These are phyloP conservation scores for Drosophila malerkotliana DNA, from an alignment of 1,140 invertebrate genomes.

Conservation along the genomic window DNA sequence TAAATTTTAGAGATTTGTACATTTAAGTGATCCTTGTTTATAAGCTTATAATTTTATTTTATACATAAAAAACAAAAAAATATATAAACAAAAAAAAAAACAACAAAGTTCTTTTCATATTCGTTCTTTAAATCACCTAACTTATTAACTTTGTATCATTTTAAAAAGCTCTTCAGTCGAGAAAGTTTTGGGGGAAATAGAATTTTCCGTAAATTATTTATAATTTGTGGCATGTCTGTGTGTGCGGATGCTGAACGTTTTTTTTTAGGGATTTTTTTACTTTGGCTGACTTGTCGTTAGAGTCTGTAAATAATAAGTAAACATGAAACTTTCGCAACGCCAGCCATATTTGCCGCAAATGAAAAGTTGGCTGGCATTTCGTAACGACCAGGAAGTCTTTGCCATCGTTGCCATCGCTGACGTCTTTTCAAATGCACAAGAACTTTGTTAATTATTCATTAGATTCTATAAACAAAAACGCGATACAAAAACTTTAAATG, in stretches of 20 bases:
- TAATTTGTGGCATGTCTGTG: constrained; percentile 42
- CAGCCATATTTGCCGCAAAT: constrained; percentile 80
- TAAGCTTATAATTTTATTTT: constrained; percentile 84
- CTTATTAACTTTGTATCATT: constrained; percentile 7
- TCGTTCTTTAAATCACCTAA: constrained; percentile 13
- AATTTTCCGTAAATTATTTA: constrained; percentile 67
- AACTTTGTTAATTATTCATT: constrained; percentile 83
- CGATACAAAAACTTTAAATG: constrained; percentile 83
- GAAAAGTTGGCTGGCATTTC: constrained; percentile 73
- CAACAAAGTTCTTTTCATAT: constrained; percentile 16
- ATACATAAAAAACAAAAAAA: constrained; percentile 75
- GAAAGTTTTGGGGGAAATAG: constrained; percentile 46
- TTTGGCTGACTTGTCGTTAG: constrained; percentile 49
- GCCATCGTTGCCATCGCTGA: constrained; percentile 58
- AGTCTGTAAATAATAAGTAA: constrained; percentile 81
- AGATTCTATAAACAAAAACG: constrained; percentile 83
- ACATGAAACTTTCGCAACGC: constrained; percentile 69
- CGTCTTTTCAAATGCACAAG: constrained; percentile 80
- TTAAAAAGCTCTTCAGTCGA: constrained; percentile 38
- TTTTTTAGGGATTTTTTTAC: not conserved
- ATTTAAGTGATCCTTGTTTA: constrained; percentile 84
- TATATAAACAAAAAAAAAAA: constrained; percentile 73
- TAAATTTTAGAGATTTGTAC: constrained; percentile 83
- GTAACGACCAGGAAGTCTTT: constrained; percentile 55
- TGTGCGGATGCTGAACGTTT: constrained; percentile 5